Evolutionary conservation across 2,888 invertebrate species (phyloP), one percentile per base, ranked within the genome.

Genomic region (Scaptomyza reducta): DNA sequence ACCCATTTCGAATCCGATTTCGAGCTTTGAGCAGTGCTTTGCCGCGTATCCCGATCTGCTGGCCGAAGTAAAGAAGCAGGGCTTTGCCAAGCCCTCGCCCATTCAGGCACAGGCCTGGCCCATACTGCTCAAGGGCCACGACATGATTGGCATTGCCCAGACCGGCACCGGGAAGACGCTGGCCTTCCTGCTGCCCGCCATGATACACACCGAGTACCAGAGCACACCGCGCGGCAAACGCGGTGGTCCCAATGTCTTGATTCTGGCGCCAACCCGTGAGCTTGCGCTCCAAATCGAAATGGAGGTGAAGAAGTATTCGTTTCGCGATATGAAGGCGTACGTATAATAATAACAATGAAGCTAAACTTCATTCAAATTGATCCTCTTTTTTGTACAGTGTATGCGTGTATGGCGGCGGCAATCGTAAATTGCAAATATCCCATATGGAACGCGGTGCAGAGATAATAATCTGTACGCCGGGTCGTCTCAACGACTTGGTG

Each of bases 91-190:
- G 67, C 99, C 98, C 0, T 96, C 97, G 0, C 98, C 98, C 0
- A 98, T 99, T 83, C 97, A 99, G 91, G 93, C 95, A 65, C 98
- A 98, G 92, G 96, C 97, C 0, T 99, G 99, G 99, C 99, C 99
- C 1, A 94, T 99, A 66, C 93, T 99, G 0, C 92, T 99, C 42
- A 94, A 95, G 86, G 99, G 99, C 0, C 94, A 96, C 88, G 99
- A 99, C 92, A 92, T 99, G 90, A 98, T 99, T 90, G 99, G 99
- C 9, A 98, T 99, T 74, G 99, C 99, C 0, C 98, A 98, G 92
- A 97, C 97, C 6, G 97, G 97, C 59, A 97, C 97, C 16, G 97
- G 98, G 0, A 99, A 99, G 92, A 99, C 99, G 0, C 92, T 99
- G 60, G 99, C 98, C 0, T 99, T 98, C 89, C 92, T 98, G 1